Evolutionary conservation across 2,113 vertebrate species (phyloP).

Genomic region (Phalacrocorax carbo): DNA sequence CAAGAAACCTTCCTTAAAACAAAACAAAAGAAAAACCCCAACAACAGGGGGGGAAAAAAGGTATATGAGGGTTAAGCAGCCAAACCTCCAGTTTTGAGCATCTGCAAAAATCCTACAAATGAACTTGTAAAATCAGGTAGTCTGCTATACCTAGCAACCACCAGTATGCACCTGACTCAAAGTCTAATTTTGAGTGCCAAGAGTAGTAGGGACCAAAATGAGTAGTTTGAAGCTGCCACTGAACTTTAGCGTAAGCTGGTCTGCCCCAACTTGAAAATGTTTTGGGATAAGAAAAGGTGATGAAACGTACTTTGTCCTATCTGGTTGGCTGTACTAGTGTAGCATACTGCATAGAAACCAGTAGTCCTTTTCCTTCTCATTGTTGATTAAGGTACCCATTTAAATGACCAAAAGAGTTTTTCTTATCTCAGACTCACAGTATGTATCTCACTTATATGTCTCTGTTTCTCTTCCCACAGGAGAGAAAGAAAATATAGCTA

Average conservation of each 20-base stretch:
- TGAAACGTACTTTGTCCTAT: background rate
- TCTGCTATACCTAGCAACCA: background rate
- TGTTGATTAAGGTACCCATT: background rate
- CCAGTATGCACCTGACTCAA: background rate
- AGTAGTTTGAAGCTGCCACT: background rate
- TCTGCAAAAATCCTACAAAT: background rate
- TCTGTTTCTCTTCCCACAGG: conserved; percentile 16
- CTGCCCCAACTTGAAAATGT: background rate
- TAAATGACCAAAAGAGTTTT: background rate
- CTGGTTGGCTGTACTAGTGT: background rate
- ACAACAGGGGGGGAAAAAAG: background rate
- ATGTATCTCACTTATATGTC: background rate
- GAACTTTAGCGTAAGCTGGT: background rate
- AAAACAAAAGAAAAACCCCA: background rate
- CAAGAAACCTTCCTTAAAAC: background rate
- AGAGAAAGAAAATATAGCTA: background rate
- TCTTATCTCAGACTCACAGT: background rate
- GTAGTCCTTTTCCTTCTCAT: background rate
- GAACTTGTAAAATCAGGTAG: background rate
- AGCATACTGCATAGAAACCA: background rate
- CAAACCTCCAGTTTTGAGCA: background rate
- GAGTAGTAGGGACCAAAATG: background rate
- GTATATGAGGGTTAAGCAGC: background rate
- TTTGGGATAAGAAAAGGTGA: background rate
- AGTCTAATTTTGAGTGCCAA: background rate